phyloP scores from a whole-genome alignment of 2,888 invertebrate genomes.

The Cheilosia soror region DNA sequence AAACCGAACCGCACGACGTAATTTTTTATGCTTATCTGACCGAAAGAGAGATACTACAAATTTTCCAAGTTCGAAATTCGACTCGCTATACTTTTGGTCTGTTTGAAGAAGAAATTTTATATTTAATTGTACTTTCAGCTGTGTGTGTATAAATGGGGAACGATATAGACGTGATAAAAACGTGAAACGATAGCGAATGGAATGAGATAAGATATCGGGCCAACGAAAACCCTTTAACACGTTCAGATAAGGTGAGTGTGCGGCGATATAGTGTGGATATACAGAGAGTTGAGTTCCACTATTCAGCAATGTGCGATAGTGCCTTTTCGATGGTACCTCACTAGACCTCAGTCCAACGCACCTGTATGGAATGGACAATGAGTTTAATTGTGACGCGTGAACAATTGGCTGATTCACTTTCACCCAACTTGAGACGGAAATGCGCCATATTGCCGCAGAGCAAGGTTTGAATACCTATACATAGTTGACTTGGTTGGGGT shows the following conservation, averaged over 20 bases:
- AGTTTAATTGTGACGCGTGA: constrained; percentile 68
- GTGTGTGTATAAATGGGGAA: constrained; percentile 17
- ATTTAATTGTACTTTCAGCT: constrained; percentile 50
- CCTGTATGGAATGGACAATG: constrained; percentile 66
- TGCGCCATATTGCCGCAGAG: constrained; percentile 52
- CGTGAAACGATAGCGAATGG: constrained; percentile 66
- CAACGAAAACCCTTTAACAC: constrained; percentile 47
- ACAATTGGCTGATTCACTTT: constrained; percentile 64
- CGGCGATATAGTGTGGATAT: constrained; percentile 4
- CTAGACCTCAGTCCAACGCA: constrained; percentile 20
- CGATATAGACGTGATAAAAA: constrained; percentile 52
- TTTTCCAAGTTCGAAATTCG: constrained; percentile 60
- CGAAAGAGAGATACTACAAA: constrained; percentile 10
- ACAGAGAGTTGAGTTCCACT: constrained; percentile 60
- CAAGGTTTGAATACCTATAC: constrained; percentile 24
- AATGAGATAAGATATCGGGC: constrained; percentile 70
- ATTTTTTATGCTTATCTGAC: constrained; percentile 62
- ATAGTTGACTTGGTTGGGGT: constrained; percentile 9
- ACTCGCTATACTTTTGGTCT: constrained; percentile 22
- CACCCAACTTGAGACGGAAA: constrained; percentile 56
- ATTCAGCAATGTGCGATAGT: constrained; percentile 6
- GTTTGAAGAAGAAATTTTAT: constrained; percentile 53
- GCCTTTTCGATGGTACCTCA: neutral
- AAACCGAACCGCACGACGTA: constrained; percentile 64
- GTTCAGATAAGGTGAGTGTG: constrained; percentile 57